A percentile compares a stretch with the other conserved stretches of the same genome.
phyloP scores from a whole-genome alignment of 2,888 invertebrate species.

The Gymnosoma rotundatum region DNA sequence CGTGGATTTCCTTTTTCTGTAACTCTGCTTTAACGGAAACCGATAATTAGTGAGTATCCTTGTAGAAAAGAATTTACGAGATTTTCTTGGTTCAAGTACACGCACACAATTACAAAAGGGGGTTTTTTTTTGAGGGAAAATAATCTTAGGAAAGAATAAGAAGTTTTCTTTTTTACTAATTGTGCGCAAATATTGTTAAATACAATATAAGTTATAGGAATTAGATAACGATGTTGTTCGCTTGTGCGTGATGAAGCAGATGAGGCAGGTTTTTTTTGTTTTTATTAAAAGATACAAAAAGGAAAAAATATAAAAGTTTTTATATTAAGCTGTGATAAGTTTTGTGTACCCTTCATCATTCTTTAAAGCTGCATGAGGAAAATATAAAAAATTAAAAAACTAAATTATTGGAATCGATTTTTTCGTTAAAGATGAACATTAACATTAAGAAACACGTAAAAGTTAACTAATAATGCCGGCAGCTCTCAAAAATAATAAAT shows the following conservation, averaged over 20 bases:
- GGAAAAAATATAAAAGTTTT: constrained; percentile 10
- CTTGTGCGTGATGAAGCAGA: constrained; percentile 67
- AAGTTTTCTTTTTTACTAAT: constrained; percentile 68
- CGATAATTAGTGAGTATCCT: constrained; percentile 67
- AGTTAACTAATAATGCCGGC: too few species aligned
- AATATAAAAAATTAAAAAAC: too few species aligned
- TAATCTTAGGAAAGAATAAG: constrained; percentile 59
- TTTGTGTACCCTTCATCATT: not conserved
- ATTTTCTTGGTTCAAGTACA: constrained; percentile 16
- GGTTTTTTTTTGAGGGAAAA: not conserved
- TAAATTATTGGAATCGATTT: too few species aligned
- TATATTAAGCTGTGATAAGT: not conserved
- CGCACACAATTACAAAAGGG: not conserved
- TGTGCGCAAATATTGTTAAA: constrained; percentile 69
- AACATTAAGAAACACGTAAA: too few species aligned
- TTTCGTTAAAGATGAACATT: too few species aligned
- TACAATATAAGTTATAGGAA: constrained; percentile 68
- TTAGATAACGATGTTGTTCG: constrained; percentile 62
- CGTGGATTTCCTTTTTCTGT: constrained; percentile 55
- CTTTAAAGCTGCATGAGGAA: too few species aligned
- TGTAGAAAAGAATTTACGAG: constrained; percentile 60
- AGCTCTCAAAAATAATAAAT: too few species aligned
- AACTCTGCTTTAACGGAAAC: constrained; percentile 58
- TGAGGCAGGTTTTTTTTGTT: constrained; percentile 53
- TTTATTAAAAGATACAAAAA: not conserved